Evolutionary conservation across 2,113 vertebrate genomes (phyloP).

Genomic region (Numenius arquata): DNA sequence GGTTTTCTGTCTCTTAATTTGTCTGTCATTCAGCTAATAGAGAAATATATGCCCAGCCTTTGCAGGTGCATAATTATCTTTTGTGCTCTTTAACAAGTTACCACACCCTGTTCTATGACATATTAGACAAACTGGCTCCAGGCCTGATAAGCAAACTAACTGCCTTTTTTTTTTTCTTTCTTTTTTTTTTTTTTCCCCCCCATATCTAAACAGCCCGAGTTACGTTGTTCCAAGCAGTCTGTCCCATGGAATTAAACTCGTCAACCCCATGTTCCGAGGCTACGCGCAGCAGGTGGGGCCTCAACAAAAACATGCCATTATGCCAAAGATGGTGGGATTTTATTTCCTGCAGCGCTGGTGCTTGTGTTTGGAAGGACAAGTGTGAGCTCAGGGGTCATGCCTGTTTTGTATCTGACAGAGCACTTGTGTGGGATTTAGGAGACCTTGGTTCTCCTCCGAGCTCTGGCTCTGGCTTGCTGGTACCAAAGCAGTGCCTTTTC

Average conservation of each 20-base stretch:
- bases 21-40: not conserved
- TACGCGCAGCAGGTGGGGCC: constrained; percentile 94
- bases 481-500: not conserved
- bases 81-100: not conserved
- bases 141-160: not conserved
- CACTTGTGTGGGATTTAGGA: not conserved
- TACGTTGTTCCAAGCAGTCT: constrained; percentile 95
- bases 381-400: not conserved
- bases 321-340: not conserved
- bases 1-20: not conserved
- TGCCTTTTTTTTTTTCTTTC: not conserved
- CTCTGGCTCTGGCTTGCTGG: not conserved
- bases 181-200: not conserved
- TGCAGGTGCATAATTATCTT: not conserved
- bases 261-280: constrained; percentile 98
- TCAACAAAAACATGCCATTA: not conserved
- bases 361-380: not conserved
- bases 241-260: constrained; percentile 95
- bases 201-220: constrained; percentile 81
- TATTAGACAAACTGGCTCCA: not conserved
- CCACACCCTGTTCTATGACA: not conserved
- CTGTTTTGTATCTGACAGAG: not conserved
- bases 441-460: not conserved
- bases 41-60: not conserved
- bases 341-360: not conserved